Evolutionary conservation across 2,797 vertebrate species (phyloP), one percentile per base, ranked within the genome.

Genomic region (Gallinago stenura): DNA sequence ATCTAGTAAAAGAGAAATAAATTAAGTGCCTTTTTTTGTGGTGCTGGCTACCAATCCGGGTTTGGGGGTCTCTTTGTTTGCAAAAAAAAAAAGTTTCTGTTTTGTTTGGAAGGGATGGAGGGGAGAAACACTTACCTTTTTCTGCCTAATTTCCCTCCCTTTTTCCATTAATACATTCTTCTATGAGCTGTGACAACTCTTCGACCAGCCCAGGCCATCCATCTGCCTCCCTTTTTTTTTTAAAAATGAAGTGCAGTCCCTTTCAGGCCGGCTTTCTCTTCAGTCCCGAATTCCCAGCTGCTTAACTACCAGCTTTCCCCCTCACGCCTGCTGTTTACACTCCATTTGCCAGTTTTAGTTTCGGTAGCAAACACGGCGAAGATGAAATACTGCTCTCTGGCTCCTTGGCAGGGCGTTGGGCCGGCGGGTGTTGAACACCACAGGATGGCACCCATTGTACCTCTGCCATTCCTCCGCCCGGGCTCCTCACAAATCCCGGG

Each of bases 321-420:
- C 69, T 77, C 69, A 83, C 21, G 43, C 45, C 92, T 95, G 76
- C 84, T 64, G 91, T 95, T 96, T 96, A 76, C 78, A 88, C 80
- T 82, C 87, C 75, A 72, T 82, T 77, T 89, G 65, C 89, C 94
- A 93, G 94, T 92, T 97, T 92, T 91, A 58, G 71, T 95, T 94
- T 91, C 21, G 9, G 69, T 62, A 95, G 57, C 87, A 80, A 79
- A 89, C 45, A 54, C 43, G 8, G 73, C 14, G 35, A 79, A 79
- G 75, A 69, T 37, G 72, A 89, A 95, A 89, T 50, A 64, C 10
- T 61, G 66, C 35, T 72, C 41, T 50, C 5, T 13, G 22, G 70
- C 85, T 92, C 87, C 70, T 12, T n/a, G 91, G 70, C 78, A 95
- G 46, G 48, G 39, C 37, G 53, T 78, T 37, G 68, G 89, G 91